Conservation (phyloP, 2,888 invertebrate species). For the Trissoscelio sp. region DNA sequence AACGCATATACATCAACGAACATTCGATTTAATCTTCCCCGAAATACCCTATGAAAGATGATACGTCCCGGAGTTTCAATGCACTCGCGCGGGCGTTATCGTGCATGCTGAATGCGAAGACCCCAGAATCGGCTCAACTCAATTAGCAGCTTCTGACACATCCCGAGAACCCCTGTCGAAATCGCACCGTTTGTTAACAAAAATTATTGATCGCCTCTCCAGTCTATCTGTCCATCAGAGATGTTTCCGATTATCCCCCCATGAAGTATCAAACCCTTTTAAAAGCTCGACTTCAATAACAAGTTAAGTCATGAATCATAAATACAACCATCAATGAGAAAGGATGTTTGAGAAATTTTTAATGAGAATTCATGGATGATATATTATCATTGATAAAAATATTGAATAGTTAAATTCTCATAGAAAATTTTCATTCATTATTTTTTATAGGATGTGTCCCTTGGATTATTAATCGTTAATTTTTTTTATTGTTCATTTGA, state of each 20-base stretch:
- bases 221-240: conserved; percentile 56
- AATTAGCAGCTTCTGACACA: conserved; percentile 68
- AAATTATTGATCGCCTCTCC: conserved; percentile 61
- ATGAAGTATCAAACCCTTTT: conserved; percentile 47
- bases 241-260: conserved; percentile 60
- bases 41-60: conserved; percentile 57
- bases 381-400: no score
- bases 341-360: no score
- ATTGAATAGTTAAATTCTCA: no score
- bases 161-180: conserved; percentile 34
- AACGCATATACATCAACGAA: not conserved
- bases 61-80: conserved; percentile 44
- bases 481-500: no score
- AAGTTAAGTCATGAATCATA: conserved; percentile 53
- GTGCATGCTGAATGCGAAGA: conserved; percentile 43
- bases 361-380: no score
- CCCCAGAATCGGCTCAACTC: conserved; percentile 52
- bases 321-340: no score
- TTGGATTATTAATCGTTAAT: no score
- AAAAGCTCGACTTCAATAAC: conserved; percentile 53
- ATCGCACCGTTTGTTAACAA: conserved; percentile 56
- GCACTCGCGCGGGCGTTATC: conserved; percentile 51
- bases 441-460: no score
- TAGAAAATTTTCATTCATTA: no score
- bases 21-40: conserved; percentile 53